These are phyloP conservation scores for Eospalax fontanierii DNA, from an alignment of 2,797 vertebrate species.

Conservation along the genomic window DNA sequence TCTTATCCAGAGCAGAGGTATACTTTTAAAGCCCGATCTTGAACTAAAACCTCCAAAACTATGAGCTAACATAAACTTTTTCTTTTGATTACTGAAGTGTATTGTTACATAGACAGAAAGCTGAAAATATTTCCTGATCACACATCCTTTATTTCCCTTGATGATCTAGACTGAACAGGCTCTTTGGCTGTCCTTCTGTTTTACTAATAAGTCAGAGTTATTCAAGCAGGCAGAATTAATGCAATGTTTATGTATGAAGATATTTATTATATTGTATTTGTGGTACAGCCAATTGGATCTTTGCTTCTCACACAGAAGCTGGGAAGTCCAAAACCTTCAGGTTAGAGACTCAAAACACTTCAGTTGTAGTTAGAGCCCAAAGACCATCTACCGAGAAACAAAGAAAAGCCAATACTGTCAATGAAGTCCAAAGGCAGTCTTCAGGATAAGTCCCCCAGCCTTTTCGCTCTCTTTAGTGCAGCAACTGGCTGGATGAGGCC, in stretches of 20 bases:
- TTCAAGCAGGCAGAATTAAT: not conserved
- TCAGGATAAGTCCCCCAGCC: not conserved
- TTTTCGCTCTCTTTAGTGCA: not conserved
- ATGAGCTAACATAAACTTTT: not conserved
- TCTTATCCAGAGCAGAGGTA: too few species aligned
- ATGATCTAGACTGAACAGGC: not conserved
- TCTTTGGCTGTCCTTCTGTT: not conserved
- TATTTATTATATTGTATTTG: not conserved
- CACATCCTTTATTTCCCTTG: not conserved
- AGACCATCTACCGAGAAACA: not conserved
- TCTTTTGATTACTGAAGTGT: not conserved
- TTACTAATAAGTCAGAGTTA: not conserved
- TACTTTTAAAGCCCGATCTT: too few species aligned
- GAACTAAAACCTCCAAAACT: not conserved
- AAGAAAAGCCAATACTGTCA: not conserved
- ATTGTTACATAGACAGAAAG: not conserved
- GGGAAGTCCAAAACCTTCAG: not conserved
- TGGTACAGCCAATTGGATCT: not conserved
- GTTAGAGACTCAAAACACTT: not conserved
- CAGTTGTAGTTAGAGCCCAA: not conserved
- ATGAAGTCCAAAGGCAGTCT: not conserved
- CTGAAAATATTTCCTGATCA: not conserved
- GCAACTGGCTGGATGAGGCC: not conserved
- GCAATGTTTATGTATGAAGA: not conserved
- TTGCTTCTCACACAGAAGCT: not conserved